Percentiles rank a stretch among this genome's conserved stretches.
phyloP scores from a whole-genome alignment of 1,140 invertebrate genomes.

The Drosophila insularis region DNA sequence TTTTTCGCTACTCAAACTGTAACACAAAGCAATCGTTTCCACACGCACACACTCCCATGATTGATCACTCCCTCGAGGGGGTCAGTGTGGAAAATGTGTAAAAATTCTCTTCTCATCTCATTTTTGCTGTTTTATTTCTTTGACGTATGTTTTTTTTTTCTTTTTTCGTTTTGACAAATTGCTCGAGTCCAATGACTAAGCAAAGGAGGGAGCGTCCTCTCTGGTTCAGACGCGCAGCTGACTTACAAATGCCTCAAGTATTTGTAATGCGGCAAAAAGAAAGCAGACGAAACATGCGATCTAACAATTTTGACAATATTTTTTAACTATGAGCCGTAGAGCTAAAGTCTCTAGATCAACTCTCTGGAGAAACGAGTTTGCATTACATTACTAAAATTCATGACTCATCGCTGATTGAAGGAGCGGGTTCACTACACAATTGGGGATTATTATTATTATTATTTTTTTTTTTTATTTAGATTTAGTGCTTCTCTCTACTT shows the following conservation, averaged over 20 bases:
- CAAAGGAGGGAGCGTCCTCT: constrained; percentile 35
- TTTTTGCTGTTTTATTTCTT: constrained; percentile 22
- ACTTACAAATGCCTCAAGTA: constrained; percentile 61
- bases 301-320: constrained; percentile 76
- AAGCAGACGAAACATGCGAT: constrained; percentile 68
- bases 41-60: constrained; percentile 52
- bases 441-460: constrained; percentile 14
- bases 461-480: neutral
- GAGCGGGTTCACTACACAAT: neutral
- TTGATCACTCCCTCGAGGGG: constrained; percentile 77
- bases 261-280: constrained; percentile 66
- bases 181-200: constrained; percentile 66
- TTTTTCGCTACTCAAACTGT: constrained; percentile 56
- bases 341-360: constrained; percentile 36
- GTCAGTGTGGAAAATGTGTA: constrained; percentile 47
- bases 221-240: constrained; percentile 56
- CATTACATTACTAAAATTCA: constrained; percentile 38
- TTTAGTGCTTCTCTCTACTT: neutral
- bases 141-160: constrained; percentile 12
- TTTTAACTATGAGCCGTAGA: constrained; percentile 42
- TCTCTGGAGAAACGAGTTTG: constrained; percentile 59
- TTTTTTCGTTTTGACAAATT: constrained; percentile 69
- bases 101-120: constrained; percentile 31
- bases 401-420: constrained; percentile 59
- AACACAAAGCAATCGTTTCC: constrained; percentile 62